Conservation (phyloP, 2,113 vertebrate genomes). For the Lamprotornis superbus region DNA sequence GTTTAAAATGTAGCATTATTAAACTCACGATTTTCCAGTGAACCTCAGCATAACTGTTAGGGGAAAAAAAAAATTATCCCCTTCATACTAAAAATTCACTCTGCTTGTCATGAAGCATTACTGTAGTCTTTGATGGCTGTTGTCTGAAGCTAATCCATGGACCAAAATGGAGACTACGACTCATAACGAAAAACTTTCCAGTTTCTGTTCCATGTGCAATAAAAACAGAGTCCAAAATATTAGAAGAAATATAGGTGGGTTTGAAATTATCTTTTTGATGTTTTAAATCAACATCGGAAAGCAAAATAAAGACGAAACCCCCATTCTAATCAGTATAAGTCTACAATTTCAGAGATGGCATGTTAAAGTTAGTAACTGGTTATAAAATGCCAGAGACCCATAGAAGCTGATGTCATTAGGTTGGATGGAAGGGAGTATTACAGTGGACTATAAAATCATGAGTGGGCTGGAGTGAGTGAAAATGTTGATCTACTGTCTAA, state of each 20-base stretch:
- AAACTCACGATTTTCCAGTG: background rate
- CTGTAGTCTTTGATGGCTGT: background rate
- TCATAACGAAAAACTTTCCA: background rate
- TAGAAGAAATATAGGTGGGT: background rate
- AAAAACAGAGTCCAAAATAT: background rate
- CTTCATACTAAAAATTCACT: background rate
- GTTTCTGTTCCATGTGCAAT: background rate
- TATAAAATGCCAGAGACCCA: background rate
- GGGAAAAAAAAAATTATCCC: fast-evolving
- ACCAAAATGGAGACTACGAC: background rate
- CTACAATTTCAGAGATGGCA: background rate
- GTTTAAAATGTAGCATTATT: background rate
- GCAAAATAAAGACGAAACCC: background rate
- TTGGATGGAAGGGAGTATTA: background rate
- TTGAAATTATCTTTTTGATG: background rate
- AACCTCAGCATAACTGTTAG: background rate
- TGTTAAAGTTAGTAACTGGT: background rate
- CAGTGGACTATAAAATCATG: background rate
- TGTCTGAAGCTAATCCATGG: background rate
- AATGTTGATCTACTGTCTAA: background rate
- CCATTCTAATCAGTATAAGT: background rate
- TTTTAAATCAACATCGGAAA: background rate
- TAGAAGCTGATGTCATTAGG: background rate
- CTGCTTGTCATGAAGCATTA: background rate
- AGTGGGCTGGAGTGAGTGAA: background rate